Evolutionary conservation across 2,113 vertebrate species (phyloP).

Genomic region (Boleophthalmus pectinirostris): DNA sequence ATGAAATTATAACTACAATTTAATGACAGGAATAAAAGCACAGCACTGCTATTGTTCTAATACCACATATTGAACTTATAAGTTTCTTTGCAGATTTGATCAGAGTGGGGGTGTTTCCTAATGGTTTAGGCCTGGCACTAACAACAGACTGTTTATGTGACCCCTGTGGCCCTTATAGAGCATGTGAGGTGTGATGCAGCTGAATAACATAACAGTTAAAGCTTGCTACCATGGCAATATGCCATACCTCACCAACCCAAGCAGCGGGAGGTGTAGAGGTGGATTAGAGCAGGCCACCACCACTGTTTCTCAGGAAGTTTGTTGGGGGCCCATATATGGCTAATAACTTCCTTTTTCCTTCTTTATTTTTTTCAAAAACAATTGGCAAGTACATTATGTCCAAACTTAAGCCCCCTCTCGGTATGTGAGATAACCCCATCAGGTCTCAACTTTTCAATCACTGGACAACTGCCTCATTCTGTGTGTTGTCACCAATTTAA

Average conservation of each 20-base stretch:
- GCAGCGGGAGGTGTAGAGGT: slow-evolving; percentile 32
- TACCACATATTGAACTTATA: slow-evolving; percentile 53
- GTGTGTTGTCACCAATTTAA: not conserved
- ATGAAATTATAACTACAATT: slow-evolving; percentile 69
- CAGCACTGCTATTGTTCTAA: slow-evolving; percentile 54
- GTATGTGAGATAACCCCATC: not conserved
- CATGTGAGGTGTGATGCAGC: slow-evolving; percentile 45
- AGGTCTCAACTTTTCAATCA: not conserved
- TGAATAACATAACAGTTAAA: slow-evolving; percentile 51
- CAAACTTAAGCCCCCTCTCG: not conserved
- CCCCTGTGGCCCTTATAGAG: slow-evolving; percentile 55
- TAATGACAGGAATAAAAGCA: slow-evolving; percentile 50
- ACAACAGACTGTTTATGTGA: slow-evolving; percentile 53
- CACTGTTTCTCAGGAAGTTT: slow-evolving; percentile 2
- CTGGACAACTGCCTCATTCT: not conserved
- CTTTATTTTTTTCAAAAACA: not conserved
- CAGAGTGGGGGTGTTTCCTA: slow-evolving; percentile 41
- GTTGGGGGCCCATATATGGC: not conserved
- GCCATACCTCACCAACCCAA: slow-evolving; percentile 48
- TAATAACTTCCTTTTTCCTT: not conserved
- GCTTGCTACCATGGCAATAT: slow-evolving; percentile 47
- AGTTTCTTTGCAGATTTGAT: slow-evolving; percentile 24
- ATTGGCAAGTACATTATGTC: not conserved
- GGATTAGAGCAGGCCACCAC: slow-evolving; percentile 44
- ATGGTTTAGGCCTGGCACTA: slow-evolving; percentile 41